These are phyloP conservation scores for Megaleporinus macrocephalus DNA, from an alignment of 2,113 vertebrate genomes.

Conservation along the genomic window DNA sequence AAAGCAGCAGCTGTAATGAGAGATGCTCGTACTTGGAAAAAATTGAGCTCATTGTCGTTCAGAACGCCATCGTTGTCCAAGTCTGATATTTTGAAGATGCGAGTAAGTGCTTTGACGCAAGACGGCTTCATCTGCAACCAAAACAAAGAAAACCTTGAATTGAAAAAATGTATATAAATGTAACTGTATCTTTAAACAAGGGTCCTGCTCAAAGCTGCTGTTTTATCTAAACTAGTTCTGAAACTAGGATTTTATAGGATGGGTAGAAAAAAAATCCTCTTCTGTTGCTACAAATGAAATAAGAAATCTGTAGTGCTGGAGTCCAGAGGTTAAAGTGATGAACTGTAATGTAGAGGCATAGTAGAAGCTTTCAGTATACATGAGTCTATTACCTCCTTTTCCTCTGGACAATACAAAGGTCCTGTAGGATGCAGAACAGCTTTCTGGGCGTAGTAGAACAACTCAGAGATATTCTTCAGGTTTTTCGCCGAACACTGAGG, in stretches of 20 bases:
- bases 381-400: slow-evolving; percentile 89
- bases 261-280: neutral
- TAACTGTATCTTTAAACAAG: neutral
- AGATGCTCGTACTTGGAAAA: slow-evolving; percentile 88
- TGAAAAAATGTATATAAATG: too few species aligned
- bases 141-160: slow-evolving; percentile 39
- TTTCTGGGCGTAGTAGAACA: slow-evolving; percentile 99
- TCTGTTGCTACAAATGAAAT: too few species aligned
- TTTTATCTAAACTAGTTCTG: neutral
- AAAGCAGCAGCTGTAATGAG: neutral
- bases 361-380: too few species aligned
- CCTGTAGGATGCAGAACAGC: slow-evolving; percentile 98
- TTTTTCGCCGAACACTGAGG: slow-evolving; percentile 98
- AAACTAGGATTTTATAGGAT: neutral
- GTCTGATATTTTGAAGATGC: slow-evolving; percentile 98
- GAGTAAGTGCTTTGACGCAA: slow-evolving; percentile 93
- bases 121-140: slow-evolving; percentile 89
- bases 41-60: slow-evolving; percentile 98
- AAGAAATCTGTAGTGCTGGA: too few species aligned
- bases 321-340: too few species aligned
- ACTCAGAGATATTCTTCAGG: slow-evolving; percentile 98
- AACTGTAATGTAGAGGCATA: too few species aligned
- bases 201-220: neutral
- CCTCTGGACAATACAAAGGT: slow-evolving; percentile 95
- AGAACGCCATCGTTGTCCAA: slow-evolving; percentile 97